phyloP scores from a whole-genome alignment of 2,888 invertebrate species.

The Stegana nigrithorax region DNA sequence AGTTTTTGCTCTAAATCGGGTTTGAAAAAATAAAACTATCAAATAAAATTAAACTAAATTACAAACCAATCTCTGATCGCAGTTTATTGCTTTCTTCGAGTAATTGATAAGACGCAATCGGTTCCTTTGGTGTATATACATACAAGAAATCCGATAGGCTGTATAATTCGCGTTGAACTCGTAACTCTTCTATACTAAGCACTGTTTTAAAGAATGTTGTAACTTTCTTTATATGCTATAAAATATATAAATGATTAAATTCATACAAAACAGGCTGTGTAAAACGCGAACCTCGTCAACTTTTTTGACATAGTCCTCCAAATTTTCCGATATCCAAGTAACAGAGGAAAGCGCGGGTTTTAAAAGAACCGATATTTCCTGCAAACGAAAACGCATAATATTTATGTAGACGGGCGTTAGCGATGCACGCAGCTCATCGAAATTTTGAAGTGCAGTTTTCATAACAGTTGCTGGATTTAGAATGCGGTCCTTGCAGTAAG shows the following conservation, averaged over 20 bases:
- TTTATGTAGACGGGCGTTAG: constrained; percentile 73
- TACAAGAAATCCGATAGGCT: constrained; percentile 74
- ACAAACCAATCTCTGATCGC: constrained; percentile 60
- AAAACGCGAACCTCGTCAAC: constrained; percentile 64
- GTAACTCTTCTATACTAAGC: constrained; percentile 80
- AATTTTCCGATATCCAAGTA: constrained; percentile 84
- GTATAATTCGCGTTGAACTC: constrained; percentile 77
- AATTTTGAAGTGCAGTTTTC: constrained; percentile 74
- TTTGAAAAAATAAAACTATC: too few species aligned
- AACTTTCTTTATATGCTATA: constrained; percentile 52
- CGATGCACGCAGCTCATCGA: constrained; percentile 72
- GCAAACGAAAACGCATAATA: constrained; percentile 76
- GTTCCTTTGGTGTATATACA: constrained; percentile 73
- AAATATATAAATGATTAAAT: not conserved
- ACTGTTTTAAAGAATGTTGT: constrained; percentile 67
- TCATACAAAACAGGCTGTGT: not conserved
- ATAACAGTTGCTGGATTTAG: constrained; percentile 74
- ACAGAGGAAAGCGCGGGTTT: constrained; percentile 82
- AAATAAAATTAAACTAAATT: constrained; percentile 2
- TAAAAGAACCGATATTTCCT: constrained; percentile 78
- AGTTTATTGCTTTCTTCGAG: constrained; percentile 74
- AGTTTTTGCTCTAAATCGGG: constrained; percentile 69
- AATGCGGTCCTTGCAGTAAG: constrained; percentile 79
- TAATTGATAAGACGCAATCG: constrained; percentile 75
- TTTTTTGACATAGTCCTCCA: constrained; percentile 61